Base-by-base conservation (phyloP, 2,797 vertebrate genomes). In the Dromococcyx pavoninus region DNA sequence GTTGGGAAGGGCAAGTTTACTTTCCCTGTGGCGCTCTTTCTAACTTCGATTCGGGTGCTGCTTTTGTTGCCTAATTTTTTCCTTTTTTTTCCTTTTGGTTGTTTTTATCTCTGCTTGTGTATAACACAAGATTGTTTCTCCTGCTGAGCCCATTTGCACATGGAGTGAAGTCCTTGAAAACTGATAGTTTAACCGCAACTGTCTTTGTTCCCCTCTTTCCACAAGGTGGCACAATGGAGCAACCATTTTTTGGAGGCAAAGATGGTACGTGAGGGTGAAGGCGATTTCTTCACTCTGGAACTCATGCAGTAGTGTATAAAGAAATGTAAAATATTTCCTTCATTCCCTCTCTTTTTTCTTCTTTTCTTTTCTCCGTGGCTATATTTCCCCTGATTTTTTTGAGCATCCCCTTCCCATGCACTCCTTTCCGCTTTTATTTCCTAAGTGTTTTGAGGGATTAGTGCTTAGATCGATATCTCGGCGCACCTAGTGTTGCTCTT, bases 201-300 rank as follows among this genome's bases (percentile, higher is more conserved):
- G 5, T 51, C 32, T 58, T 61, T 58, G 13, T 78, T 64, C 61
- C 11, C 17, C 2, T 57, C 22, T 37, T 82, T 72, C 70, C 50
- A 54, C 11, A 2, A 43, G 35, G 23, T 84, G 41, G 70, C 41
- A 62, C 21, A 75, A 35, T 0, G 1, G 30, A 91, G 39, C 46
- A 82, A 54, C 6, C 9, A 21, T 17, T 37, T 69, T 61, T 48
- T 66, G 33, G 60, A 70, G 30, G 19, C 30, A 81, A 82, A 76
- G 27, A 18, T 2, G 2, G 3, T 43, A 10, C 23, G 6, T 41
- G 17, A 2, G 0, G 32, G 15, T 84, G n/a, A 35, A 43, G n/a
- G 14, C 1, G 5, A 39, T 61, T 56, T 23, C 24, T 80, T 51
- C 4, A 7, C 33, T 73, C 64, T 69, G 32, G 18, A 86, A 37